These are phyloP conservation scores for Plebejus melissa DNA, from an alignment of 2,888 invertebrate genomes.

Conservation along the genomic window DNA sequence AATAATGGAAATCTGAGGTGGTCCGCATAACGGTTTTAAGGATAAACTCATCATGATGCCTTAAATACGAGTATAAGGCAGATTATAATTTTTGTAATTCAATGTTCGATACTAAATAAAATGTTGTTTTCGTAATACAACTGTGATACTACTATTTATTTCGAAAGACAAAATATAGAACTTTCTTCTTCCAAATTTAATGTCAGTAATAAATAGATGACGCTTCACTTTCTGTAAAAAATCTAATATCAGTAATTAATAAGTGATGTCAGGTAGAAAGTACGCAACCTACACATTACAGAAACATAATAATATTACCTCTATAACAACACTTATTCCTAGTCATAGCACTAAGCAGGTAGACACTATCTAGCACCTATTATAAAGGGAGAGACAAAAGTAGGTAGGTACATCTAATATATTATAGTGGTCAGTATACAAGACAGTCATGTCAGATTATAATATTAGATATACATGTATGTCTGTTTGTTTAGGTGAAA, in stretches of 20 bases:
- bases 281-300: neutral
- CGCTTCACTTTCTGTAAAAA: neutral
- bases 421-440: neutral
- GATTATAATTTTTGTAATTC: neutral
- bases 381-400: no score
- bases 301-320: no score
- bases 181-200: neutral
- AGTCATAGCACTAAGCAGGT: neutral
- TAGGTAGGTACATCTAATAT: neutral
- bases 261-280: neutral
- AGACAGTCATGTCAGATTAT: neutral
- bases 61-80: neutral
- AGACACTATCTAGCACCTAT: neutral
- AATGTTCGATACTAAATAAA: neutral
- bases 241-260: neutral
- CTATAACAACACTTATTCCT: no score
- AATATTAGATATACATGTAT: neutral
- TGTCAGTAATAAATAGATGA: neutral
- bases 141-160: neutral
- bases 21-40: neutral
- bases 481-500: slow-evolving; percentile 61
- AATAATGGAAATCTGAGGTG: neutral
- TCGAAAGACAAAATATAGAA: neutral
- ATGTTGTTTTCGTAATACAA: neutral
- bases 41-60: neutral